Evolutionary conservation across 2,888 invertebrate species (phyloP).

Genomic region (Thysanoteuthis rhombus): DNA sequence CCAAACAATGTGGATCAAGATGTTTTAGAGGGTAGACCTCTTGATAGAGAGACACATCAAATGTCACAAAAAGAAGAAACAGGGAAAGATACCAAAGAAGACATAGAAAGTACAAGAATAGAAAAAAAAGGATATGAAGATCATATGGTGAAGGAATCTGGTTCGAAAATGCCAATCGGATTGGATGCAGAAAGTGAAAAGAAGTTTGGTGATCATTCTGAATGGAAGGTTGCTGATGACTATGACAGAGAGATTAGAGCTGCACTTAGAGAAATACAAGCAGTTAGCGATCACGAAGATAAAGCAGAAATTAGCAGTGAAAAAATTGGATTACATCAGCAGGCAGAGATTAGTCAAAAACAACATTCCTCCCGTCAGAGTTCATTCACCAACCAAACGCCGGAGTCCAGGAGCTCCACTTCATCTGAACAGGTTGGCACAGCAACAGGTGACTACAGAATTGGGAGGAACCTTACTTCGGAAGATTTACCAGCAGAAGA

Average conservation of each 20-base stretch:
- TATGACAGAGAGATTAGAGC: not conserved
- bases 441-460: not conserved
- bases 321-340: not conserved
- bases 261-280: not conserved
- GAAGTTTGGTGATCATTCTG: not conserved
- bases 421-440: constrained; percentile 19
- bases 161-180: not conserved
- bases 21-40: not conserved
- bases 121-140: not conserved
- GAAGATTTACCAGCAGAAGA: constrained; percentile 25
- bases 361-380: not conserved
- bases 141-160: not conserved
- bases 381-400: not conserved
- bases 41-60: not conserved
- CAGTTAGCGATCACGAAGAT: not conserved
- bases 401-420: constrained; percentile 16
- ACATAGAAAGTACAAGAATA: not conserved
- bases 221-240: not conserved
- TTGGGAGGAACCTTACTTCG: not conserved
- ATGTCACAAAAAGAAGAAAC: not conserved
- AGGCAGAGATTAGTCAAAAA: not conserved
- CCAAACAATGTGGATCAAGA: not conserved
- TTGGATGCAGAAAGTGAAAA: not conserved
- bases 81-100: not conserved
- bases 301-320: not conserved